Evolutionary conservation across 2,113 vertebrate genomes (phyloP), one percentile per base, ranked within the genome.

Genomic region (Xiphophorus maculatus): DNA sequence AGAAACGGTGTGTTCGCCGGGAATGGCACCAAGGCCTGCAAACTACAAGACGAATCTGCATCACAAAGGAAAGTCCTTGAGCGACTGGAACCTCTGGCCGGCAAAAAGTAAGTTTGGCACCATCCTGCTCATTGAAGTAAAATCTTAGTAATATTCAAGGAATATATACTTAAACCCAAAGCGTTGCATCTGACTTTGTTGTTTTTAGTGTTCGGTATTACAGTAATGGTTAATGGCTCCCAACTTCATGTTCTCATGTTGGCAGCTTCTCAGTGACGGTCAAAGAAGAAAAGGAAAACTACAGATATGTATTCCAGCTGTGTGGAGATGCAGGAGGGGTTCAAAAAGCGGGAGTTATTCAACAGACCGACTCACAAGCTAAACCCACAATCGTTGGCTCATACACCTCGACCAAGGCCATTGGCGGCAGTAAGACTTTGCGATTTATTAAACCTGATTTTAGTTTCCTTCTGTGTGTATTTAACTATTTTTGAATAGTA

Each of bases 351-450:
- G 97, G 96, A 29, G 71, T 97, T 64, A 86, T 98, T 67, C 97
- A 98, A 78, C 76, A 74, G 4, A 73, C 65, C 7, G 85, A 1
- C 0, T 60, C 61, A 0, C 70, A 68, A 9, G 87, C 67, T 29
- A 81, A 76, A 32, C 1, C 42, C 27, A 95, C 86, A 0, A 84
- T 94, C 14, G 87, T 99, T 69, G 98, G 98, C 51, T 88, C n/a
- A 63, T 96, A 97, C 84, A 96, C 89, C 4, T 65, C 90, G 71
- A 97, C 97, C 28, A 90, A 96, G 71, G 87, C 94, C 82, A 90
- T 95, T 83, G 95, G 90, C 82, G 97, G 96, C 96, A 96, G 98
- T 99, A 95, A 92, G 96, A 87, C 54, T 37, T n/a, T 72, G 28
- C 22, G 40, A 73, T 15, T 37, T 33, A 33, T 61, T 71, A 27